Conservation (phyloP, 2,888 invertebrate species). For the Petrolisthes manimaculis region DNA sequence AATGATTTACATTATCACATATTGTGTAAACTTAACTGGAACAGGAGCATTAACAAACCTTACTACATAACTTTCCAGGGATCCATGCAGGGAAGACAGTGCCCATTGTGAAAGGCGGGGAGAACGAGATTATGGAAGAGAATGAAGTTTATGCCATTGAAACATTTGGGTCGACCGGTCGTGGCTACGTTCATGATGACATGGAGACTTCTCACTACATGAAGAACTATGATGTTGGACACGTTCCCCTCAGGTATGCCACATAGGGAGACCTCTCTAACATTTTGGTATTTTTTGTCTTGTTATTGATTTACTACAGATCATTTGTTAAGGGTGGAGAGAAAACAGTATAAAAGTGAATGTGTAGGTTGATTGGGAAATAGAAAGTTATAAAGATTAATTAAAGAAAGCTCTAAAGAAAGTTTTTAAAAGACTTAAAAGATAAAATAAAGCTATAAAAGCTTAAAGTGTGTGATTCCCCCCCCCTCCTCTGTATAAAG, state of each 20-base stretch:
- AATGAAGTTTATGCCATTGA: slow-evolving; percentile 99
- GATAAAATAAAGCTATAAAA: too few relatives aligned
- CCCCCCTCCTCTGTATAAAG: too few relatives aligned
- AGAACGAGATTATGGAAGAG: slow-evolving; percentile 98
- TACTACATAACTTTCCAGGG: slow-evolving; percentile 39
- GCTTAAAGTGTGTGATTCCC: too few relatives aligned
- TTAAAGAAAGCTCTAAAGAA: too few relatives aligned
- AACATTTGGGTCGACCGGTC: slow-evolving; percentile 98
- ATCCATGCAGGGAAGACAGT: slow-evolving; percentile 96
- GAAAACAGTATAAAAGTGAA: not conserved
- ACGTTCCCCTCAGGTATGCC: slow-evolving; percentile 85
- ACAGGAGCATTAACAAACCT: too few relatives aligned
- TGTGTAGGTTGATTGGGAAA: too few relatives aligned
- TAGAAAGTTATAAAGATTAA: too few relatives aligned
- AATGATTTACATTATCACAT: not conserved
- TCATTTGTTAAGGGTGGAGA: not conserved
- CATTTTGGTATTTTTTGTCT: not conserved
- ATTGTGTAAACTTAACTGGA: too few relatives aligned
- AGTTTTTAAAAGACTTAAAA: too few relatives aligned
- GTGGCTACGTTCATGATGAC: slow-evolving; percentile 92
- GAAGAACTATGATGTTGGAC: slow-evolving; percentile 95
- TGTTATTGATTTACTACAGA: not conserved
- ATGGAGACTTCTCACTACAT: slow-evolving; percentile 99
- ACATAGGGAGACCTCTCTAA: not conserved
- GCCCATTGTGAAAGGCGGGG: slow-evolving; percentile 98